Percentiles rank a stretch among this genome's conserved stretches.
These are phyloP conservation scores for Acanthococcus lagerstroemiae DNA, from an alignment of 2,888 invertebrate genomes.

Conservation along the genomic window DNA sequence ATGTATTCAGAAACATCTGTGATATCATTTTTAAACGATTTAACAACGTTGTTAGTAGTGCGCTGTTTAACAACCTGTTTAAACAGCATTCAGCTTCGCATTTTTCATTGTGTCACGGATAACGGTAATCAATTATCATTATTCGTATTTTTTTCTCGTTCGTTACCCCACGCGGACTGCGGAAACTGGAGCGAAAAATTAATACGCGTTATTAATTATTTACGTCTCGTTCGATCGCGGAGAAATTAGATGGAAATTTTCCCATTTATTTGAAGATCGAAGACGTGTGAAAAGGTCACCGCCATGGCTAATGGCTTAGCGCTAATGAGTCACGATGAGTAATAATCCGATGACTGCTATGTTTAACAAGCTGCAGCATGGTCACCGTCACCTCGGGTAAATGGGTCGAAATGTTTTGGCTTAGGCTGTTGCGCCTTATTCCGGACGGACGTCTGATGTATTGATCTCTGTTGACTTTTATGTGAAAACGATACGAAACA, in stretches of 20 bases:
- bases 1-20: constrained; percentile 28
- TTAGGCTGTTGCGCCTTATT: too few relatives aligned
- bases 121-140: constrained; percentile 24
- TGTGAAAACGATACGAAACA: too few relatives aligned
- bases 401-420: too few relatives aligned
- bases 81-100: not conserved
- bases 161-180: not conserved
- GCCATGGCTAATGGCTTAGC: too few relatives aligned
- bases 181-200: not conserved
- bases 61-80: constrained; percentile 1
- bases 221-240: not conserved
- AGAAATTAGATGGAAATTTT: not conserved
- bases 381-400: too few relatives aligned
- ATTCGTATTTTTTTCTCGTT: constrained; percentile 4
- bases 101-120: constrained; percentile 23
- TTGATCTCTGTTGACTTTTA: too few relatives aligned
- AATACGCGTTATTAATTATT: not conserved
- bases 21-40: constrained; percentile 30
- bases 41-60: constrained; percentile 2
- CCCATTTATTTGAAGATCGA: too few relatives aligned
- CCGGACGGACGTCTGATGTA: too few relatives aligned
- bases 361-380: too few relatives aligned
- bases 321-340: too few relatives aligned
- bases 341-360: too few relatives aligned
- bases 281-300: too few relatives aligned